Evolutionary conservation across 2,797 vertebrate species (phyloP), one percentile per base, ranked within the genome.

Genomic region (Oryzias dopingdopingensis): DNA sequence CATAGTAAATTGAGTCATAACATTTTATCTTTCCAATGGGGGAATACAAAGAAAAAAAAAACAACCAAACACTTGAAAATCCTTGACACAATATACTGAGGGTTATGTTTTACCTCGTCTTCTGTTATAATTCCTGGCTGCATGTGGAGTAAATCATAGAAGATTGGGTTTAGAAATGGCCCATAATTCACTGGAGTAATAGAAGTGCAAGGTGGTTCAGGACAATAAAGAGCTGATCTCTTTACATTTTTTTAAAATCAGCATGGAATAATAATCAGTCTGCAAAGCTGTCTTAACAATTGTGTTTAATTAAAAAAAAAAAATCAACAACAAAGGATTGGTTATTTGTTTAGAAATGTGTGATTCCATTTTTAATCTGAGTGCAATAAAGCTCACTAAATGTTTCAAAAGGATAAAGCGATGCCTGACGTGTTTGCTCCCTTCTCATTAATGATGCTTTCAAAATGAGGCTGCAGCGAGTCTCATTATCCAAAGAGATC

Each of bases 41-140:
- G 10, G 6, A 47, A 4, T 22, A 6, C 22, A 46, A 71, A 67
- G 23, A 20, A 37, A 5, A 43, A 47, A 67, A 52, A 64, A 18
- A 4, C 16, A 59, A 47, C 1, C 13, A 6, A 44, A 62, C 26
- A 52, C 42, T 54, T 61, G 16, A 48, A 59, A 67, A 66, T 3
- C 45, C 56, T 6, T 14, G 42, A 75, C 32, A 62, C 6, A 45
- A 65, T 49, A 49, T 5, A 62, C 56, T 57, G 40, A 56, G 59
- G 49, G 49, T 56, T 16, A 20, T 48, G 40, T 69, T 89, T 99
- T 99, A 99, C 97, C 97, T 99, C 97, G 93, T 96, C 97, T 96
- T 92, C 97, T 95, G 93, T 95, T 96, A 97, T 98, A 98, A 95
- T 97, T 99, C 95, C 96, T 98, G 93, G 97, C 97, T 99, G 97